Evolutionary conservation across 1,140 invertebrate genomes (phyloP).

Genomic region (Drosophila insularis): DNA sequence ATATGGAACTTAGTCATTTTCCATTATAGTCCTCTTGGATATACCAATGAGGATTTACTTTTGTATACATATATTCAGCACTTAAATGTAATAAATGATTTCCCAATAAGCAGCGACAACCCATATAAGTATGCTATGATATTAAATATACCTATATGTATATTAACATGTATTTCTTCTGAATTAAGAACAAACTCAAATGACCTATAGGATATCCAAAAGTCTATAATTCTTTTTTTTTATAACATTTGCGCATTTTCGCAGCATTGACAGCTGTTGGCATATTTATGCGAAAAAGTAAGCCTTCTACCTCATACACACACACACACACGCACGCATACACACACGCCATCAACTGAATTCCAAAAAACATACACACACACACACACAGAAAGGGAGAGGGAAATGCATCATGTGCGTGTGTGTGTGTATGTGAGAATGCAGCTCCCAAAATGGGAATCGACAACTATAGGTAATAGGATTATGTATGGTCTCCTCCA

Average conservation of each 20-base stretch:
- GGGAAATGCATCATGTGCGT: neutral
- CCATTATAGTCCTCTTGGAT: too few relatives aligned
- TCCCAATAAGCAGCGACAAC: too few relatives aligned
- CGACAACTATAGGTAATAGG: constrained; percentile 61
- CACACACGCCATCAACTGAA: neutral
- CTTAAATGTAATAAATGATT: too few relatives aligned
- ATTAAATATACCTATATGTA: too few relatives aligned
- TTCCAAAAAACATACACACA: neutral
- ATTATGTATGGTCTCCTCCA: constrained; percentile 72
- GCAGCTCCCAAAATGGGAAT: constrained; percentile 29
- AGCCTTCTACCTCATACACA: constrained; percentile 11
- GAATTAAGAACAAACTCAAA: too few relatives aligned
- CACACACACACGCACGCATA: neutral
- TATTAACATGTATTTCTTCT: too few relatives aligned
- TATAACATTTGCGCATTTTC: constrained; percentile 6
- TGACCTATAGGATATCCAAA: neutral
- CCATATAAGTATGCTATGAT: too few relatives aligned
- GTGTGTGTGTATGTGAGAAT: neutral
- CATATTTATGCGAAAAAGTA: constrained; percentile 53
- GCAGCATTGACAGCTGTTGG: constrained; percentile 28
- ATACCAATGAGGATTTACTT: too few relatives aligned
- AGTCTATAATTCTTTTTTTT: neutral
- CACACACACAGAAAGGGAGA: neutral
- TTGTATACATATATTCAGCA: too few relatives aligned
- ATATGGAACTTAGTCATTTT: too few relatives aligned